Evolutionary conservation across 2,888 invertebrate genomes (phyloP).

Genomic region (Watsonalla binaria): DNA sequence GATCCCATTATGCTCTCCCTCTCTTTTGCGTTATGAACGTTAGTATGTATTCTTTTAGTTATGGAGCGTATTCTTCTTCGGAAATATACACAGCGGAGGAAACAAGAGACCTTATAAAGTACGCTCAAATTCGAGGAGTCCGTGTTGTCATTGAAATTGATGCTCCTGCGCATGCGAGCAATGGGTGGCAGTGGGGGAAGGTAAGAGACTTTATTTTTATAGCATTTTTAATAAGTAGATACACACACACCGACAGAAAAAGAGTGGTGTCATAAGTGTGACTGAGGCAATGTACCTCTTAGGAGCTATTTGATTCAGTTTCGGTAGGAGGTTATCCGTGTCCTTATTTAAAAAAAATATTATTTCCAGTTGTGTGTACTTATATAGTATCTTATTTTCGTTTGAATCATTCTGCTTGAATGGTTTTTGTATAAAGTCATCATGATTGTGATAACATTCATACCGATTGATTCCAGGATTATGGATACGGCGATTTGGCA

Average conservation of each 20-base stretch:
- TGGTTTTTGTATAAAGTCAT: too few species aligned
- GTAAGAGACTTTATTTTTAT: conserved; percentile 24
- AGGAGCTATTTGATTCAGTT: too few species aligned
- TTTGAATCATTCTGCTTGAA: too few species aligned
- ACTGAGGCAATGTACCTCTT: too few species aligned
- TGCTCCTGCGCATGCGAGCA: conserved; percentile 91
- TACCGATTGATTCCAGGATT: conserved; percentile 41
- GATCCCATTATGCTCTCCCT: too few species aligned
- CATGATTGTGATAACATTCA: neutral
- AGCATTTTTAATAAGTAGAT: neutral
- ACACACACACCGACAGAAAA: too few species aligned
- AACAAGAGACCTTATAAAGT: conserved; percentile 83
- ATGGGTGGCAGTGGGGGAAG: conserved; percentile 91
- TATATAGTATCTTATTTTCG: too few species aligned
- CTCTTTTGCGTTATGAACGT: too few species aligned
- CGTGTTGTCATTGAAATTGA: conserved; percentile 93
- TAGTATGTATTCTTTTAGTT: conserved; percentile 57
- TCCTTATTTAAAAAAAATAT: too few species aligned
- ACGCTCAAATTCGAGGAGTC: conserved; percentile 89
- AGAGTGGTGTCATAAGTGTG: too few species aligned
- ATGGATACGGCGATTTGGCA: conserved; percentile 81
- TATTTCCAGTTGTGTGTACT: too few species aligned
- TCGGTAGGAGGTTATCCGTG: too few species aligned
- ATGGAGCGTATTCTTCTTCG: conserved; percentile 84
- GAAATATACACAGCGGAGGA: conserved; percentile 84